phyloP scores from a whole-genome alignment of 2,888 invertebrate genomes.

The Lobophora halterata region DNA sequence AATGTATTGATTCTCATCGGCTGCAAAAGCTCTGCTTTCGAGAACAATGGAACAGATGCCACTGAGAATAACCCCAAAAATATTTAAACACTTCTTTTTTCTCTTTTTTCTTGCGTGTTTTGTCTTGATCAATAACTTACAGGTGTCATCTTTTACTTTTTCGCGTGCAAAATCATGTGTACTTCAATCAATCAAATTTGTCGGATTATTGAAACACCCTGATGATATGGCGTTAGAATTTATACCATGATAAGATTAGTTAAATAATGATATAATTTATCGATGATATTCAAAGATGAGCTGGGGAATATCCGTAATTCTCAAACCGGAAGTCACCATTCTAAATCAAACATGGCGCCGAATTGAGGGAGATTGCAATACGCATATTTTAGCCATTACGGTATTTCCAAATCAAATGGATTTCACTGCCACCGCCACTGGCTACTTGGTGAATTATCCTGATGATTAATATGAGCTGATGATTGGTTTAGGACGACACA shows the following conservation, averaged over 20 bases:
- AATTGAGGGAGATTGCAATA: conserved; percentile 54
- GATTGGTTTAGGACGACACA: too few species aligned
- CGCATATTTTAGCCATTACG: conserved; percentile 66
- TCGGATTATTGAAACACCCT: conserved; percentile 9
- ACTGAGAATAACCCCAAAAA: too few species aligned
- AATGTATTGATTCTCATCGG: too few species aligned
- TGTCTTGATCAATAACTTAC: too few species aligned
- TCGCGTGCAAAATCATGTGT: too few species aligned
- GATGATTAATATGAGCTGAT: too few species aligned
- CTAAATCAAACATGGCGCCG: conserved; percentile 74
- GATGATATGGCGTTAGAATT: conserved; percentile 15
- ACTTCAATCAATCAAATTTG: conserved; percentile 9
- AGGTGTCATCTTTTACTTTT: too few species aligned
- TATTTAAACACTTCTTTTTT: too few species aligned
- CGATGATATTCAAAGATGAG: conserved; percentile 55
- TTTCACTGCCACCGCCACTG: conserved; percentile 33
- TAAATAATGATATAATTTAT: conserved; percentile 50
- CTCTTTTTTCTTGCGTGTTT: too few species aligned
- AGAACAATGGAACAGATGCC: too few species aligned
- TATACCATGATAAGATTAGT: conserved; percentile 33
- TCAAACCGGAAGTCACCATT: conserved; percentile 69
- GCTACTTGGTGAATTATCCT: too few species aligned
- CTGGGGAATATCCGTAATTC: conserved; percentile 61
- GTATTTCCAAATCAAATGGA: conserved; percentile 43
- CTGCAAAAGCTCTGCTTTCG: too few species aligned